A percentile compares a stretch with the other conserved stretches of the same genome.
Conservation (phyloP, 2,888 invertebrate species). For the Yponomeuta evonymella region DNA sequence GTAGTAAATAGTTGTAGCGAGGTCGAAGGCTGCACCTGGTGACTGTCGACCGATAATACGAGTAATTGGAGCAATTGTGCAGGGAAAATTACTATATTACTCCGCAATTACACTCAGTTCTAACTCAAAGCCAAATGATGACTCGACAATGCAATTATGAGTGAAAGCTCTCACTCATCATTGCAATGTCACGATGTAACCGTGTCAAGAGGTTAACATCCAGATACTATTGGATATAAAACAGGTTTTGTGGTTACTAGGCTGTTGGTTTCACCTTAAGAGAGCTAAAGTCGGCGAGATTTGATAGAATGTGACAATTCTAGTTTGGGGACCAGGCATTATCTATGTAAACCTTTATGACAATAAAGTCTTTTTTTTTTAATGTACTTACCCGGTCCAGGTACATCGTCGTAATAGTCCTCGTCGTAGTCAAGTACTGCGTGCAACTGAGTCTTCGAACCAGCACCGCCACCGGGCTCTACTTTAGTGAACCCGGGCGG, state of each 20-base stretch:
- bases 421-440: conserved; percentile 84
- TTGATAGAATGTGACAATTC: too few species aligned
- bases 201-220: too few species aligned
- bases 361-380: too few species aligned
- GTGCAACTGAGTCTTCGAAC: conserved; percentile 80
- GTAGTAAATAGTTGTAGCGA: conserved; percentile 22
- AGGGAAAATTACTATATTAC: neutral
- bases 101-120: too few species aligned
- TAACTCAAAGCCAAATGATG: too few species aligned
- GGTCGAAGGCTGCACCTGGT: conserved; percentile 32
- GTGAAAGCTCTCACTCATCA: too few species aligned
- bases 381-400: conserved; percentile 57
- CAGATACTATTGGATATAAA: too few species aligned
- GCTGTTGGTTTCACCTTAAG: neutral
- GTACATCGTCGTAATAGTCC: conserved; percentile 78
- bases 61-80: conserved; percentile 44
- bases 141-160: too few species aligned
- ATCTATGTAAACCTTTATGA: too few species aligned
- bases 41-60: conserved; percentile 45
- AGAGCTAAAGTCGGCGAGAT: neutral
- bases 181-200: too few species aligned
- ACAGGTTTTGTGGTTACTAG: too few species aligned
- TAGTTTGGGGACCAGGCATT: neutral
- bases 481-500: conserved; percentile 81
- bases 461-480: conserved; percentile 72